Conservation (phyloP, 2,797 vertebrate species). For the Momotus momota region DNA sequence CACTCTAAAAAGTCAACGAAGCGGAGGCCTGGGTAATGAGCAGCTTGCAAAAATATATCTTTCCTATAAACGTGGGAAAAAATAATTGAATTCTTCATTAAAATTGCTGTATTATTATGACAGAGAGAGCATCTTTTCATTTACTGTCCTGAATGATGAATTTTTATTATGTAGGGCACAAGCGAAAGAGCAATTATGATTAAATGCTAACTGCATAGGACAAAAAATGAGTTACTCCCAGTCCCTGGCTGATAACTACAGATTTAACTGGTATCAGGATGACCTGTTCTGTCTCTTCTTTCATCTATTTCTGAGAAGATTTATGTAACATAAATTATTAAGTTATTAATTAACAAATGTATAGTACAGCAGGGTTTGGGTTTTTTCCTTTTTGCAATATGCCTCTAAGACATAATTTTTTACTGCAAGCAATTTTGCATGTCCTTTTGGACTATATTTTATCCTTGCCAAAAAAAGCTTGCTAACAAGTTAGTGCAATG, state of each 20-base stretch:
- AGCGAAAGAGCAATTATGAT: constrained; percentile 51
- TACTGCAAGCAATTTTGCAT: constrained; percentile 3
- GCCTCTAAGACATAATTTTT: constrained; percentile 14
- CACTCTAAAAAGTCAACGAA: background rate
- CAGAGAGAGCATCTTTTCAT: constrained; percentile 30
- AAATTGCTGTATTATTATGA: constrained; percentile 28
- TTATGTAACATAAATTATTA: constrained; percentile 53
- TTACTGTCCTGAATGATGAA: constrained; percentile 6
- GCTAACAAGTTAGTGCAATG: background rate
- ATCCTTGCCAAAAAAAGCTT: background rate
- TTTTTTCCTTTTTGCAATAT: background rate
- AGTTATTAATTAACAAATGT: constrained; percentile 56
- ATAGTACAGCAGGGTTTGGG: background rate
- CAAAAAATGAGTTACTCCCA: constrained; percentile 66
- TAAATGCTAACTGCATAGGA: constrained; percentile 51
- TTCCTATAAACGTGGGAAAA: background rate
- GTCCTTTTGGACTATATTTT: background rate
- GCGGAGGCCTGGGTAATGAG: background rate
- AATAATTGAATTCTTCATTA: constrained; percentile 16
- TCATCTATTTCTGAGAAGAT: constrained; percentile 25
- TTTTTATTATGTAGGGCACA: constrained; percentile 60
- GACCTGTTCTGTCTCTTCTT: constrained; percentile 9
- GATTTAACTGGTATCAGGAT: constrained; percentile 55
- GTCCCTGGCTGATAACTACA: constrained; percentile 31
- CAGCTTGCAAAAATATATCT: background rate